A percentile compares a stretch with the other conserved stretches of the same genome.
Conservation (phyloP, 2,797 vertebrate genomes). For the Hyperoplus lanceolatus region DNA sequence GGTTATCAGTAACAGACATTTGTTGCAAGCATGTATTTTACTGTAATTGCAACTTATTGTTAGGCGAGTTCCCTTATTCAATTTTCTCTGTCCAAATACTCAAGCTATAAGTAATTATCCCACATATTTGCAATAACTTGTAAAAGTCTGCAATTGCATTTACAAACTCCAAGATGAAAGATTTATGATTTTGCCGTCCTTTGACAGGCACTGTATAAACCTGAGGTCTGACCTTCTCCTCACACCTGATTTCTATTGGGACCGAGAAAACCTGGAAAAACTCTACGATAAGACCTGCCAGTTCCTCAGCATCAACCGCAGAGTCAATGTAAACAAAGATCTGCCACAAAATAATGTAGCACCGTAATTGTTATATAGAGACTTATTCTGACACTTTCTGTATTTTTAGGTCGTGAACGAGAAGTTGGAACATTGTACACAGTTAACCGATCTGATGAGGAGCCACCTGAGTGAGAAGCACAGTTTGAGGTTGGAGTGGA, state of each 20-base stretch:
- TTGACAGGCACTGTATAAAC: constrained; percentile 93
- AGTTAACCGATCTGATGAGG: constrained; percentile 96
- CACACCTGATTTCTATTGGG: constrained; percentile 99
- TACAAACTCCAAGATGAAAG: not conserved
- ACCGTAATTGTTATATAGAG: not conserved
- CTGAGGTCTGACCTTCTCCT: constrained; percentile 97
- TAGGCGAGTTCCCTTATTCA: not conserved
- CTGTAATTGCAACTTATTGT: not conserved
- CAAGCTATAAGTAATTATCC: not conserved
- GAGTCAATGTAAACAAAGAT: constrained; percentile 90
- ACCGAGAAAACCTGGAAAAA: constrained; percentile 95
- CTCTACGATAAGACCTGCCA: constrained; percentile 98
- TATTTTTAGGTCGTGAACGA: constrained; percentile 94
- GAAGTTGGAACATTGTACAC: constrained; percentile 96
- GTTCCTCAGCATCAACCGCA: constrained; percentile 96
- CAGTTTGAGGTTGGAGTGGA: constrained; percentile 95
- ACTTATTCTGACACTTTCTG: not conserved
- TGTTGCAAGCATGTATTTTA: not conserved
- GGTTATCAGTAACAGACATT: not conserved
- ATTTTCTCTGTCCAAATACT: not conserved
- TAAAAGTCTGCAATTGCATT: not conserved
- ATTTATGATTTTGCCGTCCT: not conserved
- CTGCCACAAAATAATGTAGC: no score
- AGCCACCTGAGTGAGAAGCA: constrained; percentile 97
- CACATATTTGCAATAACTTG: not conserved